A percentile compares a stretch with the other conserved stretches of the same genome.
phyloP scores from a whole-genome alignment of 2,888 invertebrate species.

The Eulithis prunata region DNA sequence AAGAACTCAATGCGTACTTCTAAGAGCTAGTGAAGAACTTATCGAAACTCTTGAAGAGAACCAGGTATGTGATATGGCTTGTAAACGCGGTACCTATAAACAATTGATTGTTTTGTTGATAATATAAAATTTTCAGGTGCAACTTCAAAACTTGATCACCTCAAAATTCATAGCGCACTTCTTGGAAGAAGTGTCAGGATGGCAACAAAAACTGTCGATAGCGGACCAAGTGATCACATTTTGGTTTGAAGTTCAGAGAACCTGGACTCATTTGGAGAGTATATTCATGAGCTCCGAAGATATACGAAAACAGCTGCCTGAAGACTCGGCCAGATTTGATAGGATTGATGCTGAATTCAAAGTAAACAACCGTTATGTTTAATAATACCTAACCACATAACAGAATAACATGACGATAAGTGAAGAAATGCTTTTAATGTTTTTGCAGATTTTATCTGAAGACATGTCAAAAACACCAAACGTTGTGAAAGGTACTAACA shows the following conservation, averaged over 20 bases:
- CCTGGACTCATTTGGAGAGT: constrained; percentile 98
- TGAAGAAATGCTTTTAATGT: neutral
- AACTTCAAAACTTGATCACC: constrained; percentile 97
- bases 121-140: constrained; percentile 84
- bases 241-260: constrained; percentile 98
- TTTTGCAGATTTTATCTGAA: constrained; percentile 86
- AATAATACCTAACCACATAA: neutral
- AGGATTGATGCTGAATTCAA: constrained; percentile 96
- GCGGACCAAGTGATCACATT: constrained; percentile 97
- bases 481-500: constrained; percentile 96
- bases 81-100: neutral
- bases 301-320: constrained; percentile 96
- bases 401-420: neutral
- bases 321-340: constrained; percentile 96
- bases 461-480: constrained; percentile 93
- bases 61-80: constrained; percentile 85
- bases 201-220: constrained; percentile 96
- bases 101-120: neutral
- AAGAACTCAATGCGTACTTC: constrained; percentile 93
- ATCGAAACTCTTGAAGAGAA: constrained; percentile 99
- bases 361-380: constrained; percentile 62
- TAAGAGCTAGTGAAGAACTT: constrained; percentile 96
- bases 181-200: constrained; percentile 95
- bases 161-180: constrained; percentile 99
- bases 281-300: constrained; percentile 99